Conservation (phyloP, 2,888 invertebrate species). For the Synergus umbraculus region DNA sequence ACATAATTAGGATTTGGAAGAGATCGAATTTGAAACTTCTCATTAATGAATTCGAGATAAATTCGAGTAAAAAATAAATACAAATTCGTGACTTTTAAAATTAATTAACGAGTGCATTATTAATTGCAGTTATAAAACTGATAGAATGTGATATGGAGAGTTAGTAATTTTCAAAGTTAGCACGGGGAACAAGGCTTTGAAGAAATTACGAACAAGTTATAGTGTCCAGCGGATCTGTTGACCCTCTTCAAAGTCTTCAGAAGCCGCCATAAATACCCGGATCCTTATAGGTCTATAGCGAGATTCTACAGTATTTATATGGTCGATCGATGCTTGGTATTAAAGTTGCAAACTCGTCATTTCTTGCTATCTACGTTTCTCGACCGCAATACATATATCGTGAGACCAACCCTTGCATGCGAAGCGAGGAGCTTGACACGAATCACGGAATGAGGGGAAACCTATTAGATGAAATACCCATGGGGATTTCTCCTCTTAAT, state of each 20-base stretch:
- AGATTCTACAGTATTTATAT: constrained; percentile 68
- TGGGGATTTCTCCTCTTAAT: constrained; percentile 27
- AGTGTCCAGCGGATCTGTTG: constrained; percentile 11
- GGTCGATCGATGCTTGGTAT: constrained; percentile 66
- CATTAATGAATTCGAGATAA: too few relatives aligned
- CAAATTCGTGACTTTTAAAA: background rate
- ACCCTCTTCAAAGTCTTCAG: constrained; percentile 40
- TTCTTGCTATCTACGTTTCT: constrained; percentile 61
- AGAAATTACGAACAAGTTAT: background rate
- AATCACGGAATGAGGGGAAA: constrained; percentile 30
- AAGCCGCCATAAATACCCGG: constrained; percentile 42
- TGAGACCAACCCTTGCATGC: constrained; percentile 21
- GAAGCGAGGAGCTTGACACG: constrained; percentile 35
- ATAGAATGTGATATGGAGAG: background rate
- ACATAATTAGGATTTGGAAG: background rate
- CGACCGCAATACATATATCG: constrained; percentile 45
- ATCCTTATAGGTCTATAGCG: constrained; percentile 56
- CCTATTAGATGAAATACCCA: constrained; percentile 25
- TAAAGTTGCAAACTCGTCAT: constrained; percentile 65
- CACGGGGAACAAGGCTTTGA: background rate
- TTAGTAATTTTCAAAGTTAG: constrained; percentile 6
- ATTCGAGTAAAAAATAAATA: background rate
- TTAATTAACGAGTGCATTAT: too few relatives aligned
- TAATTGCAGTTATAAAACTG: background rate
- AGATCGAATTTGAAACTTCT: too few relatives aligned